Base-by-base conservation (phyloP, 1,140 invertebrate genomes). In the Octopus bimaculoides region DNA sequence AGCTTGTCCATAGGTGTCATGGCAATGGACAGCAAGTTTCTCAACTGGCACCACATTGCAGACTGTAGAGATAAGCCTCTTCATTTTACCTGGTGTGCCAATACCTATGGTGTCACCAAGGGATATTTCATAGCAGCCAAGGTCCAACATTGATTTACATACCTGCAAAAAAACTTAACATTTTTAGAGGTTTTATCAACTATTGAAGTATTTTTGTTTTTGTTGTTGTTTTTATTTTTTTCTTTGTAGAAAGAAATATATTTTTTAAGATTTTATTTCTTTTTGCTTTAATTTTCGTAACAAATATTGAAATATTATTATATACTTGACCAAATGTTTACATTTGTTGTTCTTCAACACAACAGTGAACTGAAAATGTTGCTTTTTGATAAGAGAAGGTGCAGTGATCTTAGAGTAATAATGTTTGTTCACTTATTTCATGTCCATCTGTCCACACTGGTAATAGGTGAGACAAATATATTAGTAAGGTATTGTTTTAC, bases 1-100 rank as follows among this genome's bases (percentile, higher is more conserved):
- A 0, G 97, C 98, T 91, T 99, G 98, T 0, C 98, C 98, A 89
- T 98, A 99, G 0, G 98, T 99, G 87, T 99, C 97, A 87, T 99
- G 98, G 88, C 97, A 99, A 89, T 99, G 98, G 17, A 99, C 93
- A 0, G 97, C 98, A 74, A 99, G 91, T 84, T 93, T 91, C 61
- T 95, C 91, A 9, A 92, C 89, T 0, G 94, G 92, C 3, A 95
- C 91, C n/a, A 85, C 80, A 52, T 91, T 89, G 5, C 93, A 87
- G 0, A 99, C 93, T 87, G 96, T 95, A 69, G 93, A 90, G 53
- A 99, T 87, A 91, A 99, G 92, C 41, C 88, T 41, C 52, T 92
- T 91, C 82, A 98, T 95, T 52, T 93, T 93, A 4, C 94, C 94
- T 0, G 96, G 96, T 0, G 96, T 98, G 52, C 97, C 98, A 7